A percentile compares a stretch with the other conserved stretches of the same genome.
Evolutionary conservation across 2,113 vertebrate species (phyloP).

Genomic region (Anarhynchus alexandrinus): DNA sequence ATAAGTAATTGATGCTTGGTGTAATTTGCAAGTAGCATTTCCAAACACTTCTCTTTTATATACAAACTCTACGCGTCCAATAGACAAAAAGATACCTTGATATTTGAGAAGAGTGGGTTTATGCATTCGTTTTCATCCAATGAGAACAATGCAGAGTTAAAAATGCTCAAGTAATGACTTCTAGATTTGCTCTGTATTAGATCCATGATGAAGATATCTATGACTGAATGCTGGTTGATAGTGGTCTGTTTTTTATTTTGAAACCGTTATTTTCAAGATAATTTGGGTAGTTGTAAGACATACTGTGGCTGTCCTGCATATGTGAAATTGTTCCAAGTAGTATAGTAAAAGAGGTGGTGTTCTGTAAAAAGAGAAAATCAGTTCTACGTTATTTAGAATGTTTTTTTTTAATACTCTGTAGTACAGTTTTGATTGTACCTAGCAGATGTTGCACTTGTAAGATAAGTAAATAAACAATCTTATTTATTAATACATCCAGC

Average conservation of each 20-base stretch:
- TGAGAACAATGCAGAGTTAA: not conserved
- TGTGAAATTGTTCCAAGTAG: not conserved
- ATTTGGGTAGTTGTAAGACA: not conserved
- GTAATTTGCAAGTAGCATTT: not conserved
- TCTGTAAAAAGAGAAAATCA: not conserved
- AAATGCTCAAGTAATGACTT: not conserved
- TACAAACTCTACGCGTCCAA: fast-evolving
- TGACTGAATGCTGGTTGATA: not conserved
- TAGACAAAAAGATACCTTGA: not conserved
- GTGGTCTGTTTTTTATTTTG: not conserved
- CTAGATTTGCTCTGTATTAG: not conserved
- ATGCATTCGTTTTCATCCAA: not conserved
- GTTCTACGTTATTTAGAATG: not conserved
- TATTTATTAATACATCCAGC: not conserved
- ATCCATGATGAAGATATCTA: not conserved
- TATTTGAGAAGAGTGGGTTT: not conserved
- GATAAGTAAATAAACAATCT: not conserved
- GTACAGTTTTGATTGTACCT: not conserved
- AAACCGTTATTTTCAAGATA: not conserved
- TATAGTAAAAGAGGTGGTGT: not conserved
- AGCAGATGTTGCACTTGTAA: not conserved
- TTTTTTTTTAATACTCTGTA: not conserved
- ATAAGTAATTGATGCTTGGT: not conserved
- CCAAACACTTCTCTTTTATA: not conserved
- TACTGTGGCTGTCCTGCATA: not conserved